Evolutionary conservation across 2,113 vertebrate species (phyloP), one percentile per base, ranked within the genome.

Genomic region (Campylorhamphus procurvoides): DNA sequence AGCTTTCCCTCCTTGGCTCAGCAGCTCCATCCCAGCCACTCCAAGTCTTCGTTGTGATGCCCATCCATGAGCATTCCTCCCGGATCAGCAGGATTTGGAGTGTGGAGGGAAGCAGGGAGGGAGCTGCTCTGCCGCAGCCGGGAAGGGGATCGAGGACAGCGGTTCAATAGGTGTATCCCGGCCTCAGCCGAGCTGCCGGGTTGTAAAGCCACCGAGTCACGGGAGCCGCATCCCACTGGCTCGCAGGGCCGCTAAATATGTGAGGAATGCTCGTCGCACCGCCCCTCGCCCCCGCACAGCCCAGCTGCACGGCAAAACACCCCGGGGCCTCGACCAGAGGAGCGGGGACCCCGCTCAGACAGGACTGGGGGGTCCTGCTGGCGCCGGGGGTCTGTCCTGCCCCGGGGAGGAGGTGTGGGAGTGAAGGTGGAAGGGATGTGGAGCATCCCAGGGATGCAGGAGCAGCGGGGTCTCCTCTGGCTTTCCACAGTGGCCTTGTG

Each of bases 241-340:
- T 87, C 47, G 24, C 49, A 6, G 81, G 89, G 90, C 88, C 33
- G 5, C 67, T 84, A 95, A 81, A 78, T 95, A 96, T 94, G 90
- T 9, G 35, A 82, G 95, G 95, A 95, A 97, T 96, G 93, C 66
- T 96, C 47, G 4, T 53, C 22, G 95, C 90, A 10, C 94, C 88
- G 55, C 87, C 92, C 95, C 79, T 82, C 89, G 87, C 94, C 81
- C 92, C 90, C 92, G 58, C 85, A 84, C 60, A 39, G 94, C 92
- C 94, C 96, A 94, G 96, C 96, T 95, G 95, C 90, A 1, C 40
- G 3, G 91, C 91, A 25, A 66, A 90, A 66, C 91, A 33, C 84
- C 1, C 25, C 47, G 17, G 42, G 52, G 75, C 56, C 31, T 7
- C 6, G 33, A 75, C 7, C 3, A 10, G 31, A 9, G 19, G 3